phyloP scores from a whole-genome alignment of 2,888 invertebrate species.

The Eilema griseolum region DNA sequence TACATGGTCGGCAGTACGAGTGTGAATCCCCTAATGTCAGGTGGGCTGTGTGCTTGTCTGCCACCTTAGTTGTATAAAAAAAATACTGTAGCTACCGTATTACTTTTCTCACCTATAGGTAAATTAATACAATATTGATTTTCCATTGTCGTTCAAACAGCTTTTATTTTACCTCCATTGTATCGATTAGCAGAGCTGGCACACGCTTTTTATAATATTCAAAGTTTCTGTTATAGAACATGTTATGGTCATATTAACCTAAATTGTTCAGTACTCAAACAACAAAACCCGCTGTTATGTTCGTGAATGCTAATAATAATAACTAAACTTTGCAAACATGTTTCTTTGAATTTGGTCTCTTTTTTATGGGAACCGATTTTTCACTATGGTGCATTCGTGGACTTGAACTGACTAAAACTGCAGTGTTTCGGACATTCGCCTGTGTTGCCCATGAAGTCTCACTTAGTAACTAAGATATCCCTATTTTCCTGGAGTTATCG shows the following conservation, averaged over 20 bases:
- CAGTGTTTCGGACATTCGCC: no score
- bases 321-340: constrained; percentile 1
- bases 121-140: constrained; percentile 12
- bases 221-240: constrained; percentile 14
- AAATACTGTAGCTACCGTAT: not conserved
- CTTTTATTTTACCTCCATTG: constrained; percentile 9
- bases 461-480: not conserved
- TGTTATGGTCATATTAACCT: constrained; percentile 39
- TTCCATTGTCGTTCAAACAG: constrained; percentile 2
- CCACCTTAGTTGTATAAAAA: not conserved
- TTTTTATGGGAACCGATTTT: not conserved
- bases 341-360: not conserved
- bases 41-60: no score
- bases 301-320: constrained; percentile 6
- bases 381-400: no score
- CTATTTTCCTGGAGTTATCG: no score
- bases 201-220: constrained; percentile 22
- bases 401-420: no score
- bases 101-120: not conserved
- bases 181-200: constrained; percentile 27
- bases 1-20: no score
- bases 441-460: not conserved
- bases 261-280: constrained; percentile 30
- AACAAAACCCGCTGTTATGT: constrained; percentile 22
- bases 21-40: no score